phyloP scores from a whole-genome alignment of 2,113 vertebrate species.

The Chaenocephalus aceratus region DNA sequence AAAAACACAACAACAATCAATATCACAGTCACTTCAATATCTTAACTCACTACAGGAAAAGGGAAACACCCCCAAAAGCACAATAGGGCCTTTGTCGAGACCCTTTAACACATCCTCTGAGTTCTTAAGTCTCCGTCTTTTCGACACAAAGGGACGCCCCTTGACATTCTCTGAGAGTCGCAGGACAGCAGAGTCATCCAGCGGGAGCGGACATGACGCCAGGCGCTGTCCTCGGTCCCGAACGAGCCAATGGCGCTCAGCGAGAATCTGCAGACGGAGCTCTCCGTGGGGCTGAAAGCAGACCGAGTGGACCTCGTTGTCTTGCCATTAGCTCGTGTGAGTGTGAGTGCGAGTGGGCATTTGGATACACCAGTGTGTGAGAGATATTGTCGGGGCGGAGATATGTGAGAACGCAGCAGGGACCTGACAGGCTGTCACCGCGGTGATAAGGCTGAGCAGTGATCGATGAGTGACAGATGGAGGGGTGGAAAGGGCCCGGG shows the following conservation, averaged over 20 bases:
- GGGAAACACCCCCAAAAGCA: too few relatives aligned
- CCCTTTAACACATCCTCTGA: too few relatives aligned
- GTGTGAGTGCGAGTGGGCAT: neutral
- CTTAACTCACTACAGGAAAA: too few relatives aligned
- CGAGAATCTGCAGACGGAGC: slow-evolving; percentile 42
- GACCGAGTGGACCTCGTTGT: neutral
- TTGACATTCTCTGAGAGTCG: neutral
- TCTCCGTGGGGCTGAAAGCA: slow-evolving; percentile 59
- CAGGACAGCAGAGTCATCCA: slow-evolving; percentile 3
- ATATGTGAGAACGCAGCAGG: slow-evolving; percentile 58
- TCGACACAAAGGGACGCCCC: too few relatives aligned
- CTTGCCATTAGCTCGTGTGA: slow-evolving; percentile 25
- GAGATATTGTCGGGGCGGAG: slow-evolving; percentile 44
- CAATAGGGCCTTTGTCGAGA: too few relatives aligned
- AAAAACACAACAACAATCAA: too few relatives aligned
- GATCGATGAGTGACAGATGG: slow-evolving; percentile 77
- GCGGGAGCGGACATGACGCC: neutral
- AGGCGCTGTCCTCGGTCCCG: slow-evolving; percentile 67
- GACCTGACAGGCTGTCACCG: slow-evolving; percentile 60
- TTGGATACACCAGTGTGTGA: slow-evolving; percentile 41
- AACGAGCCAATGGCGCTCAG: slow-evolving; percentile 37
- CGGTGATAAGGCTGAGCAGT: slow-evolving; percentile 59
- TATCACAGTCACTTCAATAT: too few relatives aligned
- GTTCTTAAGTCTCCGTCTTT: too few relatives aligned
- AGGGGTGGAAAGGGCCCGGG: slow-evolving; percentile 8